Evolutionary conservation across 2,797 vertebrate genomes (phyloP), one percentile per base, ranked within the genome.

Genomic region (Menidia menidia): DNA sequence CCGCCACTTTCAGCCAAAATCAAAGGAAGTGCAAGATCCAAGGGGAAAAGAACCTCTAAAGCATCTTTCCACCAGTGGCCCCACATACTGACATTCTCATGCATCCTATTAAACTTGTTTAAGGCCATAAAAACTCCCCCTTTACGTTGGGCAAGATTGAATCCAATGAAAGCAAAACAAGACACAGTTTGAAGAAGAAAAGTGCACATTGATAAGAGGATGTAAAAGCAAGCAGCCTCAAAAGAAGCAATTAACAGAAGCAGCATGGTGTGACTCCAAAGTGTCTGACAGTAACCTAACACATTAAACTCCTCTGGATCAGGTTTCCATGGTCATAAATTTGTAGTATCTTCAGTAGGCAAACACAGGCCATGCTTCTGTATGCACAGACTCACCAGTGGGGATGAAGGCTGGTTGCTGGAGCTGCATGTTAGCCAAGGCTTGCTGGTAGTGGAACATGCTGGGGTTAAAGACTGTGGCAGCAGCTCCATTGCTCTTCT

Each of bases 371-470:
- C 45, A 44, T 57, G 19, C n/a, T 55, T 32, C 41, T 10, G 6
- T 62, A 62, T 69, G 88, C 87, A 81, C 54, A 60, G 25, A 73
- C 97, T 96, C 94, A 98, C 97, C 96, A 89, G 96, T 93, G 39
- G 96, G 96, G 89, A 98, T 95, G 85, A 97, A 98, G 60, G 97
- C 83, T 62, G 93, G 95, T 90, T 97, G 98, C 84, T 97, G 97
- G 93, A 98, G 95, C 90, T 97, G 98, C 96, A 98, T 95, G 95
- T 96, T 98, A 79, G 97, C 94, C 91, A 99, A 93, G 91, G 97
- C 95, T 93, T 98, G 97, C 92, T 98, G 98, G 94, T 98, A 99
- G 93, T 98, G 97, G 92, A 97, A 98, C 96, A 98, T 94, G 93
- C 89, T 95, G 88, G 96, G 96, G 94, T 95, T 98, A 90, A 97